phyloP scores from a whole-genome alignment of 1,140 invertebrate genomes.

The Ostrea denselamellosa region DNA sequence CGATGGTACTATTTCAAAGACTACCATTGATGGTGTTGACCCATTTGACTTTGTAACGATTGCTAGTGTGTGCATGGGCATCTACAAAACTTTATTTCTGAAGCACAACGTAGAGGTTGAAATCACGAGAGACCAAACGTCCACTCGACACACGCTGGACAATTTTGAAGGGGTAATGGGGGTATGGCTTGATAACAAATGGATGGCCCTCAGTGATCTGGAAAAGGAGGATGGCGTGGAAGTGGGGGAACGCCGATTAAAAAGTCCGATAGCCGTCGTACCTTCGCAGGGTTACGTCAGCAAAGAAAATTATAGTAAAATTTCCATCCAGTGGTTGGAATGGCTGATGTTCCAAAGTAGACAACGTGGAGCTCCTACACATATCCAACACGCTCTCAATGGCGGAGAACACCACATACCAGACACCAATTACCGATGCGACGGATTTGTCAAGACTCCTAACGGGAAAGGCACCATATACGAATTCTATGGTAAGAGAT shows the following conservation, averaged over 20 bases:
- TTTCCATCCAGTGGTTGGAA: conserved; percentile 54
- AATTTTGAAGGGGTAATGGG: neutral
- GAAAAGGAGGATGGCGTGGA: neutral
- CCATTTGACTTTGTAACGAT: conserved; percentile 52
- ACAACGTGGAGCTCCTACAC: neutral
- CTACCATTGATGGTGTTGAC: conserved; percentile 31
- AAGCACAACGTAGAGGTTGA: conserved; percentile 29
- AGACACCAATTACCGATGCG: conserved; percentile 47
- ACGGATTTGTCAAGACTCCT: conserved; percentile 40
- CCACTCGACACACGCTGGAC: neutral
- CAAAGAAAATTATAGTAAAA: conserved; percentile 45
- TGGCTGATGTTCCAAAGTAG: conserved; percentile 46
- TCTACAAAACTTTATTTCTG: conserved; percentile 47
- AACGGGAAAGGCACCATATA: conserved; percentile 40
- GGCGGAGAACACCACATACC: conserved; percentile 44
- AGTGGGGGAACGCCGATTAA: conserved; percentile 39
- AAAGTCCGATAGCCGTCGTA: conserved; percentile 47
- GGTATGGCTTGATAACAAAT: neutral
- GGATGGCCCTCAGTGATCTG: neutral
- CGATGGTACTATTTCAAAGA: neutral
- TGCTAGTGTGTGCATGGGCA: conserved; percentile 42
- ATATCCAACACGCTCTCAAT: conserved; percentile 52
- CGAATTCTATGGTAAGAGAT: conserved; percentile 49
- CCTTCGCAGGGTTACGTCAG: conserved; percentile 46
- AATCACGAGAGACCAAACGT: neutral